These are phyloP conservation scores for Musca domestica DNA, from an alignment of 1,140 invertebrate species.

Conservation along the genomic window DNA sequence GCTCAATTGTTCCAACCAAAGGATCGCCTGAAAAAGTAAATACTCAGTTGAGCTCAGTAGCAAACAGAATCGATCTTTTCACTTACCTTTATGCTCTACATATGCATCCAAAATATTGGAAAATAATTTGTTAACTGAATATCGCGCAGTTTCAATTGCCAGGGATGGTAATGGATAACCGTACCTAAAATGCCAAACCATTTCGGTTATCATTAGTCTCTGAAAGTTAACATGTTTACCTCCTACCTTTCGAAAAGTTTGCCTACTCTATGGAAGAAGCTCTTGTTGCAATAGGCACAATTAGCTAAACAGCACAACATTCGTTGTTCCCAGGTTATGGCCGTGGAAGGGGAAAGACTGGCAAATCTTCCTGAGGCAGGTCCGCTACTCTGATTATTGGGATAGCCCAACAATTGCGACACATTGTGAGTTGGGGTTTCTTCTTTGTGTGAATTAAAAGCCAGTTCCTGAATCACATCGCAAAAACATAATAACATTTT, in stretches of 20 bases:
- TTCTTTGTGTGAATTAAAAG: slow-evolving; percentile 64
- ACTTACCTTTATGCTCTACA: slow-evolving; percentile 73
- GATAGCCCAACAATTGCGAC: slow-evolving; percentile 65
- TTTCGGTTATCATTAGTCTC: slow-evolving; percentile 1
- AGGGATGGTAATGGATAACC: slow-evolving; percentile 71
- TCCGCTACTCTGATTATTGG: slow-evolving; percentile 56
- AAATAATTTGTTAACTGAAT: slow-evolving; percentile 65
- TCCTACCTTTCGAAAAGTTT: slow-evolving; percentile 58
- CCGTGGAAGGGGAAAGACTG: slow-evolving; percentile 27
- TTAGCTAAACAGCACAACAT: slow-evolving; percentile 86
- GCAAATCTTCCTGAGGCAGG: slow-evolving; percentile 35
- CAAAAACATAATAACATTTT: slow-evolving; percentile 68
- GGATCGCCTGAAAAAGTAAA: slow-evolving; percentile 66
- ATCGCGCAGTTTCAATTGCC: slow-evolving; percentile 60
- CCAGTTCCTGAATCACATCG: slow-evolving; percentile 64
- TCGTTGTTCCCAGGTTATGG: slow-evolving; percentile 72
- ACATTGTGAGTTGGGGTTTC: slow-evolving; percentile 62
- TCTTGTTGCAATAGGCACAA: slow-evolving; percentile 77
- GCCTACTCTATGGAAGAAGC: slow-evolving; percentile 71
- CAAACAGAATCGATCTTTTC: too few relatives aligned
- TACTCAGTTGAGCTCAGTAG: too few relatives aligned
- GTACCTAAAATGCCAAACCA: slow-evolving; percentile 50
- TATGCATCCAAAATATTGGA: slow-evolving; percentile 77
- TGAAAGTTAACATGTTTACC: background rate
- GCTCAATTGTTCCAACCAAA: slow-evolving; percentile 89